A percentile compares a stretch with the other conserved stretches of the same genome.
Conservation (phyloP, 1,140 invertebrate species). For the Leptopilina clavipes region DNA sequence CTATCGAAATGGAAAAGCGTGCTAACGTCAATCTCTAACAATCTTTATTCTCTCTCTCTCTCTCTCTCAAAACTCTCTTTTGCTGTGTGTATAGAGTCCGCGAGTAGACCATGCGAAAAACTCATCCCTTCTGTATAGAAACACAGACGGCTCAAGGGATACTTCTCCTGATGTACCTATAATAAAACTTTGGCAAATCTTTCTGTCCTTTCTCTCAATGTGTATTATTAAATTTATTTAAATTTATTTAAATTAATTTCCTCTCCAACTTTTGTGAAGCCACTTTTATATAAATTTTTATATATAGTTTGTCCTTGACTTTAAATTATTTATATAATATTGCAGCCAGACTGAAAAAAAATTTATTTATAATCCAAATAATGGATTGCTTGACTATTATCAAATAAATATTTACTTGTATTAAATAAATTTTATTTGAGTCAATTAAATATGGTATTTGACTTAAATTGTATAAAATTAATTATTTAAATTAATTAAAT, state of each 20-base stretch:
- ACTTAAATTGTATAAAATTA: no score
- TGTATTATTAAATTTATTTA: not conserved
- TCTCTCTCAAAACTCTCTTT: constrained; percentile 1
- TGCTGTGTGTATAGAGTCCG: not conserved
- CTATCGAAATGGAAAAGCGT: constrained; percentile 33
- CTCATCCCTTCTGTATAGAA: not conserved
- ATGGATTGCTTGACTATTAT: no score
- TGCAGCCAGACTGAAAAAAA: no score
- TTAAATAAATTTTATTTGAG: no score
- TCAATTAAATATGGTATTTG: no score
- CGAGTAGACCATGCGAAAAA: not conserved
- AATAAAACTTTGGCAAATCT: constrained; percentile 16
- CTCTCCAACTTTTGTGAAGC: not conserved
- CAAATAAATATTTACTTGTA: no score
- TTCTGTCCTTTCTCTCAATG: not conserved
- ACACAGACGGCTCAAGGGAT: not conserved
- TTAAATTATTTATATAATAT: no score
- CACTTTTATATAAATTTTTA: not conserved
- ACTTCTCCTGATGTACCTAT: not conserved
- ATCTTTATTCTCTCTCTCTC: constrained; percentile 19
- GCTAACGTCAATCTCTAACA: constrained; percentile 16
- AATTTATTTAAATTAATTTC: constrained; percentile 17
- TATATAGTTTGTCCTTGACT: no score
- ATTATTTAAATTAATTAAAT: no score
- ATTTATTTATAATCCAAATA: no score